phyloP scores from a whole-genome alignment of 2,113 vertebrate species.

The Cromileptes altivelis region DNA sequence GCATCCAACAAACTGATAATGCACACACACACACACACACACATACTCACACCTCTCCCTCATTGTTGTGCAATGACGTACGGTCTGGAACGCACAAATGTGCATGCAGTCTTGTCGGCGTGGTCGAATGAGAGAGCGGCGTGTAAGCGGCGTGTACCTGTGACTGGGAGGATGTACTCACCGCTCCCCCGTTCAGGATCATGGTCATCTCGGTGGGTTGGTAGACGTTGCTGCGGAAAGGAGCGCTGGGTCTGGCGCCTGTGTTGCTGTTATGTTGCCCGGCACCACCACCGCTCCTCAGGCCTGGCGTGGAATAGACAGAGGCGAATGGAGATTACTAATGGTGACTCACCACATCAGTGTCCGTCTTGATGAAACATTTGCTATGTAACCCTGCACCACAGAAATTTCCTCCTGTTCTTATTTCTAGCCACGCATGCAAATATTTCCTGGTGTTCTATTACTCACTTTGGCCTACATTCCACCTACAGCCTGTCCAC shows the following conservation, averaged over 20 bases:
- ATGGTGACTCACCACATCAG: constrained; percentile 43
- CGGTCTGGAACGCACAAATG: constrained; percentile 66
- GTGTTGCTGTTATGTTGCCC: constrained; percentile 92
- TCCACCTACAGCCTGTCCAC: constrained; percentile 27
- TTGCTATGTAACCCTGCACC: constrained; percentile 14
- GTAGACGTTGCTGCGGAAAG: constrained; percentile 98
- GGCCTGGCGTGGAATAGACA: constrained; percentile 68
- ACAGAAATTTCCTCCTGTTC: constrained; percentile 17
- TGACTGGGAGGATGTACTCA: constrained; percentile 88
- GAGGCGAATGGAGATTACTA: constrained; percentile 31
- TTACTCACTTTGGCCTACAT: constrained; percentile 66
- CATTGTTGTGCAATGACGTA: constrained; percentile 65
- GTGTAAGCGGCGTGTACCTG: constrained; percentile 77
- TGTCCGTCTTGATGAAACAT: constrained; percentile 11
- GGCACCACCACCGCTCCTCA: constrained; percentile 80
- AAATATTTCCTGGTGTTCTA: constrained; percentile 37
- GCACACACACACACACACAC: constrained; percentile 53
- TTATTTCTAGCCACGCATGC: constrained; percentile 56
- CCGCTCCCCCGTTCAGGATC: constrained; percentile 97
- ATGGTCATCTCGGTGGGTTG: constrained; percentile 99
- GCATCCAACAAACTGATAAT: constrained; percentile 11
- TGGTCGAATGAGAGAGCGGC: constrained; percentile 64
- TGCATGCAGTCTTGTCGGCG: constrained; percentile 74
- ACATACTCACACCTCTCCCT: constrained; percentile 70
- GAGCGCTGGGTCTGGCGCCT: constrained; percentile 91